A percentile compares a stretch with the other conserved stretches of the same genome.
phyloP scores from a whole-genome alignment of 1,140 invertebrate species.

The Drosophila kurseongensis region DNA sequence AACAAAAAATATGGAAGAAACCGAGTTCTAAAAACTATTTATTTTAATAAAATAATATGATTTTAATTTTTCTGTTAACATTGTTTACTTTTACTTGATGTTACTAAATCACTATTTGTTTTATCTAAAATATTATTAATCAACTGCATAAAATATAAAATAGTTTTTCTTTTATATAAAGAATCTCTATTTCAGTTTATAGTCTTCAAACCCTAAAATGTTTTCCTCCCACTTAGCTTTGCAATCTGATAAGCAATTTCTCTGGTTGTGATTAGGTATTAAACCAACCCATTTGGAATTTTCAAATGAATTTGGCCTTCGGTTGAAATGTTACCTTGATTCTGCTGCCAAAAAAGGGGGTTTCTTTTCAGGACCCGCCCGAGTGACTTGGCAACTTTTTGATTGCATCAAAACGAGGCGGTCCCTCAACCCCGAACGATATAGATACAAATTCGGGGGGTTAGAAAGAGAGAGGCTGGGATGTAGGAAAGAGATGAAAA shows the following conservation, averaged over 20 bases:
- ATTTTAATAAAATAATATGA: too few relatives aligned
- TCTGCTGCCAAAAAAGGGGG: conserved; percentile 47
- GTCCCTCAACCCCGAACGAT: conserved; percentile 20
- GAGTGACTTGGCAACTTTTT: conserved; percentile 59
- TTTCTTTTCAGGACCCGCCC: conserved; percentile 13
- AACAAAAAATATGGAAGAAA: too few relatives aligned
- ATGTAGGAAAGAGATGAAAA: neutral
- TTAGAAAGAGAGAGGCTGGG: neutral
- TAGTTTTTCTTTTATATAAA: too few relatives aligned
- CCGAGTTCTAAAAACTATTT: too few relatives aligned
- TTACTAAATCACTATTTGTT: too few relatives aligned
- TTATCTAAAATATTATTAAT: too few relatives aligned
- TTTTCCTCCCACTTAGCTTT: too few relatives aligned
- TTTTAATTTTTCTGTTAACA: too few relatives aligned
- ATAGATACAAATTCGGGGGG: neutral
- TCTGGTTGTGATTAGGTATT: conserved; percentile 20
- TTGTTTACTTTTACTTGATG: too few relatives aligned
- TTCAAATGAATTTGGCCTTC: conserved; percentile 59
- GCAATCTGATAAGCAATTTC: neutral
- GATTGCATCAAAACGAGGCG: conserved; percentile 58
- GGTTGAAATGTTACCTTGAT: conserved; percentile 45
- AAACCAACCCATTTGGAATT: conserved; percentile 40
- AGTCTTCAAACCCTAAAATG: neutral
- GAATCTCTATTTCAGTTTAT: neutral
- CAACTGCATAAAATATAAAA: too few relatives aligned